Conservation (phyloP, 1,140 invertebrate genomes). For the Megalonaias nervosa region DNA sequence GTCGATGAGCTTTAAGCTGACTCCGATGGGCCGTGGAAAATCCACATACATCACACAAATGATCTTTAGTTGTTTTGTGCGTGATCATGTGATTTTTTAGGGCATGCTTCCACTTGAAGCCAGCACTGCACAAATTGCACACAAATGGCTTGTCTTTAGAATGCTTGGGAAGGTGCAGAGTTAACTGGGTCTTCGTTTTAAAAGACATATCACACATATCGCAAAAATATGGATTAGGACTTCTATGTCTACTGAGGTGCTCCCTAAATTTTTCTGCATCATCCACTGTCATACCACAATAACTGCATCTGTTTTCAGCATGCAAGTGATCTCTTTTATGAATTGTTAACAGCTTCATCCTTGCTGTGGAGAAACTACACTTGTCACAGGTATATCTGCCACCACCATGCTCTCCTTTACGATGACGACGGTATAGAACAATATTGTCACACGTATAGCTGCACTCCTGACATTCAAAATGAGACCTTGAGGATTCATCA, state of each 20-base stretch:
- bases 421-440: constrained; percentile 34
- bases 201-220: constrained; percentile 74
- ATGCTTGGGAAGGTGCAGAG: constrained; percentile 76
- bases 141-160: constrained; percentile 73
- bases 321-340: constrained; percentile 72
- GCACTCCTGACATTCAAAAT: constrained; percentile 37
- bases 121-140: constrained; percentile 76
- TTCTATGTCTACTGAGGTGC: constrained; percentile 73
- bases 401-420: constrained; percentile 21
- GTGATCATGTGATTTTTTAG: constrained; percentile 74
- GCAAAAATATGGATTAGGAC: constrained; percentile 75
- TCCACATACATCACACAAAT: constrained; percentile 76
- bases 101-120: constrained; percentile 77
- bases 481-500: no score
- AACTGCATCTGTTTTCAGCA: constrained; percentile 72
- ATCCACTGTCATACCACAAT: constrained; percentile 73
- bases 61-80: constrained; percentile 74
- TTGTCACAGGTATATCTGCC: constrained; percentile 51
- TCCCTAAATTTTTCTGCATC: constrained; percentile 65
- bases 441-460: constrained; percentile 24
- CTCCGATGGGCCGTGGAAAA: constrained; percentile 76
- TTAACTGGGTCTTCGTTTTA: constrained; percentile 73
- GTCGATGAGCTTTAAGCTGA: constrained; percentile 75
- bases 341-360: constrained; percentile 49
- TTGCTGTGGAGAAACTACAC: constrained; percentile 47